Evolutionary conservation across 2,888 invertebrate genomes (phyloP).

Genomic region (Eugnorisma glareosa): DNA sequence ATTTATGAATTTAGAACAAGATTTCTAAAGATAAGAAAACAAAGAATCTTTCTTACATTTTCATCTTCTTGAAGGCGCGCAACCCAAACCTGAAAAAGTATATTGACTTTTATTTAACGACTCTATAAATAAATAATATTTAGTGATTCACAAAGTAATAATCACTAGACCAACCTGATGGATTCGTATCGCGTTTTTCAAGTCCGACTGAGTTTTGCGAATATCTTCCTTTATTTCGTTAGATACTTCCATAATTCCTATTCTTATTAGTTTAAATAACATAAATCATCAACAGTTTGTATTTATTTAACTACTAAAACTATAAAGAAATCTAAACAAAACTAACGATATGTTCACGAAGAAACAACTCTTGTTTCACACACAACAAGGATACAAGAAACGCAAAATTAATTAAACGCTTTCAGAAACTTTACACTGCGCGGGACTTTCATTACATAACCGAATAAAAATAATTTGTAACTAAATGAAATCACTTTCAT

Average conservation of each 20-base stretch:
- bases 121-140: slow-evolving; percentile 4
- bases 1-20: background rate
- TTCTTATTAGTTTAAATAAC: slow-evolving; percentile 1
- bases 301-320: slow-evolving; percentile 19
- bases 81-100: slow-evolving; percentile 88
- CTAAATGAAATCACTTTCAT: slow-evolving; percentile 44
- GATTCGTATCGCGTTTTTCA: slow-evolving; percentile 91
- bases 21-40: slow-evolving; percentile 8
- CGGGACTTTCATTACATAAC: slow-evolving; percentile 49
- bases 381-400: slow-evolving; percentile 54
- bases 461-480: slow-evolving; percentile 40
- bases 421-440: slow-evolving; percentile 58
- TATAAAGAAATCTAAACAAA: slow-evolving; percentile 32
- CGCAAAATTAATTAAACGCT: slow-evolving; percentile 42
- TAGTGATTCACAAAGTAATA: slow-evolving; percentile 48
- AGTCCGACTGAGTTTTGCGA: slow-evolving; percentile 90
- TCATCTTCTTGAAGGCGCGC: slow-evolving; percentile 90
- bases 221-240: slow-evolving; percentile 92
- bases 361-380: slow-evolving; percentile 63
- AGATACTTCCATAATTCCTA: slow-evolving; percentile 90
- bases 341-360: slow-evolving; percentile 47
- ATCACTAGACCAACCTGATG: slow-evolving; percentile 89
- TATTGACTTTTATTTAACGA: slow-evolving; percentile 6
- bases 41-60: slow-evolving; percentile 82
- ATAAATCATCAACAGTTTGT: slow-evolving; percentile 24